A percentile compares a stretch with the other conserved stretches of the same genome.
phyloP scores from a whole-genome alignment of 2,888 invertebrate genomes.

The Ophraella communa region DNA sequence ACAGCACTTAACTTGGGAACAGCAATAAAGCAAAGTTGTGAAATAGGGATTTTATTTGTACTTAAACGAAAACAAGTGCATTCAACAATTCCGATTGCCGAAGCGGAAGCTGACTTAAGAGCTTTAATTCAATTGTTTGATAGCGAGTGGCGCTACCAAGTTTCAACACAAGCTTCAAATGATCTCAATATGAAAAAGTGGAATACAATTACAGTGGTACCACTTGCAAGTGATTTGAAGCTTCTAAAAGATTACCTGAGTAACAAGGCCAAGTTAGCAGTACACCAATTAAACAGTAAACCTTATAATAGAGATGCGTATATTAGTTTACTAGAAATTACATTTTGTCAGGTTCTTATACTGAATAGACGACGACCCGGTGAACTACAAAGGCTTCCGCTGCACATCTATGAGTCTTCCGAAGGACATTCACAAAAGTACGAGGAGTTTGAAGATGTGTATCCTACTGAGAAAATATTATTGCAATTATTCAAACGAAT shows the following conservation, averaged over 20 bases:
- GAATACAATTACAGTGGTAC: conserved; percentile 34
- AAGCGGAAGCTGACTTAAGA: conserved; percentile 35
- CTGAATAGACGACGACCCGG: conserved; percentile 44
- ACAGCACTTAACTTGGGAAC: conserved; percentile 41
- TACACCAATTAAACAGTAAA: conserved; percentile 11
- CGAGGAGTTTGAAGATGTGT: conserved; percentile 31
- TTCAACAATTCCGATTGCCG: conserved; percentile 7
- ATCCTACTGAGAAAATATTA: conserved; percentile 14
- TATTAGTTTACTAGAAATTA: conserved; percentile 35
- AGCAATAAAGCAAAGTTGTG: conserved; percentile 42
- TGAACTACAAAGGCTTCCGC: conserved; percentile 37
- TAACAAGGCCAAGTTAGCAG: conserved; percentile 3
- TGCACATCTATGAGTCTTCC: conserved; percentile 11
- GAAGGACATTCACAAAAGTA: conserved; percentile 12
- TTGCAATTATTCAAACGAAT: conserved; percentile 31
- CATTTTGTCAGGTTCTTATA: conserved; percentile 41
- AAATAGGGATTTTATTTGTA: conserved; percentile 38
- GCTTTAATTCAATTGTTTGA: conserved; percentile 34
- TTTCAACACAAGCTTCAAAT: conserved; percentile 26
- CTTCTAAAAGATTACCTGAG: conserved; percentile 9
- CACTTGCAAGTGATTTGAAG: conserved; percentile 25
- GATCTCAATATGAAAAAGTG: conserved; percentile 37
- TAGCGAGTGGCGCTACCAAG: conserved; percentile 31
- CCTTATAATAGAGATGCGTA: conserved; percentile 20
- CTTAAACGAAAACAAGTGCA: conserved; percentile 20